Percentiles rank a stretch among this genome's conserved stretches.
Evolutionary conservation across 2,888 invertebrate genomes (phyloP).

Genomic region (Scaptodrosophila latifasciaeformis): DNA sequence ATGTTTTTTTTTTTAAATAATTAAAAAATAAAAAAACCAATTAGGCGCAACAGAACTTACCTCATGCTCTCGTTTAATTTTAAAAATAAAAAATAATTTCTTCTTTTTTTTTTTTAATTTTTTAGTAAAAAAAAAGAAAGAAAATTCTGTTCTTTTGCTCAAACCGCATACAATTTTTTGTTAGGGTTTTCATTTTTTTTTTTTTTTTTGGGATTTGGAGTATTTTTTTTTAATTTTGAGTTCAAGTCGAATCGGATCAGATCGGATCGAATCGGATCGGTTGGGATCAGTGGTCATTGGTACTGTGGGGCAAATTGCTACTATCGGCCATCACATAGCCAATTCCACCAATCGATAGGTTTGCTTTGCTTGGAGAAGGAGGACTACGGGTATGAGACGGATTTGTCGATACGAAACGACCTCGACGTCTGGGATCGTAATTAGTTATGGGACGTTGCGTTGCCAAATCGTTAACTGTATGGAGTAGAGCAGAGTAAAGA

Average conservation of each 20-base stretch:
- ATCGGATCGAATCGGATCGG: constrained; percentile 16
- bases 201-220: constrained; percentile 17
- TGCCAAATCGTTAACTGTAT: constrained; percentile 71
- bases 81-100: constrained; percentile 29
- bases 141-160: constrained; percentile 46
- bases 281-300: too few species aligned
- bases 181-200: constrained; percentile 26
- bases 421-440: constrained; percentile 71
- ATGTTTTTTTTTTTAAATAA: too few species aligned
- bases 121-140: constrained; percentile 19
- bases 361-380: constrained; percentile 40
- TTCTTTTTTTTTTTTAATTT: constrained; percentile 32
- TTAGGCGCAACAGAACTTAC: constrained; percentile 72
- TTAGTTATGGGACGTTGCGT: constrained; percentile 64
- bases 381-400: constrained; percentile 29
- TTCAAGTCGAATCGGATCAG: constrained; percentile 12
- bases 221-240: constrained; percentile 25
- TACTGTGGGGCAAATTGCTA: constrained; percentile 63
- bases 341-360: constrained; percentile 56
- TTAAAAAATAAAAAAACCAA: constrained; percentile 54
- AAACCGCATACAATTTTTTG: constrained; percentile 15
- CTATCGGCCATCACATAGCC: constrained; percentile 73
- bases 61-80: constrained; percentile 59
- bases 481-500: constrained; percentile 71
- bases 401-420: constrained; percentile 35